These are phyloP conservation scores for Dysmachus trigonus DNA, from an alignment of 2,888 invertebrate genomes.

Conservation along the genomic window DNA sequence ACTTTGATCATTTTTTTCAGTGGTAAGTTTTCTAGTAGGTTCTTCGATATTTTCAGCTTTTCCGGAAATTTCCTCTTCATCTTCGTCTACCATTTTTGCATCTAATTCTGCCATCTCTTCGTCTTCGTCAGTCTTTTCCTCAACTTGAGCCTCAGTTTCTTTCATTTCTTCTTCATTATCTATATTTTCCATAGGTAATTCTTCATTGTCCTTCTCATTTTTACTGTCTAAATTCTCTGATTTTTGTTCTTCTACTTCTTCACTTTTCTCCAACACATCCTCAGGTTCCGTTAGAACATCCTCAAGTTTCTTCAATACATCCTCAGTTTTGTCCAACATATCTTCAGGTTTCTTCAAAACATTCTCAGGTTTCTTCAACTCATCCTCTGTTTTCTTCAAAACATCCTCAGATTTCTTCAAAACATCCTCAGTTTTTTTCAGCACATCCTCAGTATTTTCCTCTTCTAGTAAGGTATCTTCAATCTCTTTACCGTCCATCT, in stretches of 20 bases:
- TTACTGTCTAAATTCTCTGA: slow-evolving; percentile 48
- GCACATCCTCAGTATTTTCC: not conserved
- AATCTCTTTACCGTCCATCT: not conserved
- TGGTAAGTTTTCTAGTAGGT: not conserved
- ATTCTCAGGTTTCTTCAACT: too few relatives aligned
- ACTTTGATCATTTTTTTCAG: not conserved
- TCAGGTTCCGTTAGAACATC: too few relatives aligned
- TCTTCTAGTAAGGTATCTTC: slow-evolving; percentile 31
- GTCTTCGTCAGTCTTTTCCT: not conserved
- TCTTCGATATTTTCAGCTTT: not conserved
- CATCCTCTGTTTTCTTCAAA: too few relatives aligned
- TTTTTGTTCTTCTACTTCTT: slow-evolving; percentile 33
- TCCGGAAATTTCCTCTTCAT: not conserved
- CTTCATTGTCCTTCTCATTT: slow-evolving; percentile 30
- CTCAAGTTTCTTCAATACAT: not conserved
- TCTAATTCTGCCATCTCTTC: not conserved
- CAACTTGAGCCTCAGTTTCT: not conserved
- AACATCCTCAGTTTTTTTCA: slow-evolving; percentile 52
- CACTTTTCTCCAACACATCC: slow-evolving; percentile 56
- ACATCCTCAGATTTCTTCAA: too few relatives aligned
- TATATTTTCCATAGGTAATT: not conserved
- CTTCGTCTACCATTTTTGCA: not conserved
- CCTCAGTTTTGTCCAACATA: not conserved
- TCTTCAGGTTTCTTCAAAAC: not conserved
- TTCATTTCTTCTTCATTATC: not conserved